A percentile compares a stretch with the other conserved stretches of the same genome.
phyloP scores from a whole-genome alignment of 2,113 vertebrate genomes.

The Lipophrys pholis region DNA sequence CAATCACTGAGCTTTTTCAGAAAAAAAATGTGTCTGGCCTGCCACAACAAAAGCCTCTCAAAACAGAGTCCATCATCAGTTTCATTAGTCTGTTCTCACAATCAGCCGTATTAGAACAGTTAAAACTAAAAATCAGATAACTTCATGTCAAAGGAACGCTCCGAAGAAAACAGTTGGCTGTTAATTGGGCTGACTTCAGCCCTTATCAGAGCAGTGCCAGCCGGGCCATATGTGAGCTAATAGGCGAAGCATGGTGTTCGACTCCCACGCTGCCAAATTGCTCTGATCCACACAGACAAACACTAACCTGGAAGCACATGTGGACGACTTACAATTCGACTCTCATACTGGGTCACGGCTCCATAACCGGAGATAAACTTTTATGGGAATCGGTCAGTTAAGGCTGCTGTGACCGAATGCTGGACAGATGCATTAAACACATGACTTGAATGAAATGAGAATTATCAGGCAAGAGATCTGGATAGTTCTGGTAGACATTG shows the following conservation, averaged over 20 bases:
- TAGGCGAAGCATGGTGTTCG: slow-evolving; percentile 33
- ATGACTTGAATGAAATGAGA: slow-evolving; percentile 39
- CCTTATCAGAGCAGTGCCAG: slow-evolving; percentile 34
- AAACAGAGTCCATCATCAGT: slow-evolving; percentile 15
- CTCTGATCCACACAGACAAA: slow-evolving; percentile 16
- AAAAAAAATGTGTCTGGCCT: slow-evolving; percentile 13
- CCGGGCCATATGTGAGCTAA: slow-evolving; percentile 52
- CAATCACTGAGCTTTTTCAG: slow-evolving; percentile 9
- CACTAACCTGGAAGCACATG: slow-evolving; percentile 32
- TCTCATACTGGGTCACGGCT: slow-evolving; percentile 12
- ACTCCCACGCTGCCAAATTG: slow-evolving; percentile 34
- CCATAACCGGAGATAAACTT: slow-evolving; percentile 14
- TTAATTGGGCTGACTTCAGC: slow-evolving; percentile 42
- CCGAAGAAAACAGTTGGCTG: slow-evolving; percentile 41
- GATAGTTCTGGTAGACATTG: not conserved
- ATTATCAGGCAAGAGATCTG: slow-evolving; percentile 12
- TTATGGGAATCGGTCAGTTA: slow-evolving; percentile 36
- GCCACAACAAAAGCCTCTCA: slow-evolving; percentile 24
- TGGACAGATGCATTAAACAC: slow-evolving; percentile 18
- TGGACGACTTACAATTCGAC: slow-evolving; percentile 15
- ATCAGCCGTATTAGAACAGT: slow-evolving; percentile 11
- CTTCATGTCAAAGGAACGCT: slow-evolving; percentile 44
- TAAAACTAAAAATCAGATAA: slow-evolving; percentile 12
- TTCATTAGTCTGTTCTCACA: slow-evolving; percentile 14
- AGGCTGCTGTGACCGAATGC: slow-evolving; percentile 24